phyloP scores from a whole-genome alignment of 2,113 vertebrate genomes.

The Odocoileus virginianus region DNA sequence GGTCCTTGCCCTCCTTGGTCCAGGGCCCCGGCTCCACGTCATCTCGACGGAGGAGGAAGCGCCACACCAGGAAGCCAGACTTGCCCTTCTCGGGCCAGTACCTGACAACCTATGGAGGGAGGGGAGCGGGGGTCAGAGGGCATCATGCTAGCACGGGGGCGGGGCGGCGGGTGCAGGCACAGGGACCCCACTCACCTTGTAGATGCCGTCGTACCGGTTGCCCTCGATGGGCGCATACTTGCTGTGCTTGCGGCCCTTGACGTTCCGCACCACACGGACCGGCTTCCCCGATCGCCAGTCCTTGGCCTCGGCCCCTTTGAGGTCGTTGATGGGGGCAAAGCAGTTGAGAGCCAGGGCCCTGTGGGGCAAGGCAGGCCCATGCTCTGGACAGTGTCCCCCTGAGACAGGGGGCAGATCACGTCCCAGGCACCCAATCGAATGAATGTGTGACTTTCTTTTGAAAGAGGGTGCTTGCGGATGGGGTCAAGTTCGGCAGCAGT shows the following conservation, averaged over 20 bases:
- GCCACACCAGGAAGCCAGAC: conserved; percentile 96
- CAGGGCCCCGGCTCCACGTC: conserved; percentile 95
- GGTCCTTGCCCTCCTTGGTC: conserved; percentile 95
- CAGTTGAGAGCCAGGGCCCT: conserved; percentile 97
- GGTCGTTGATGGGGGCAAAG: conserved; percentile 90
- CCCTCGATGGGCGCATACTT: conserved; percentile 93
- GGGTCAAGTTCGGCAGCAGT: background rate
- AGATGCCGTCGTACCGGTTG: conserved; percentile 97
- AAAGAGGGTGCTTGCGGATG: background rate
- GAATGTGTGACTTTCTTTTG: background rate
- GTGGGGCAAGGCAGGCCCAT: background rate
- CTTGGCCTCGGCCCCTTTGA: conserved; percentile 90
- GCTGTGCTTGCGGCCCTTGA: conserved; percentile 94
- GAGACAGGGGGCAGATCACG: background rate
- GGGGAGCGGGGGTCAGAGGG: background rate
- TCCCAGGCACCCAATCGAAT: no score
- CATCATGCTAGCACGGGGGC: background rate
- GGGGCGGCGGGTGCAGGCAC: rapidly evolving
- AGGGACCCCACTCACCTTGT: conserved; percentile 82
- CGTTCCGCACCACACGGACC: conserved; percentile 92
- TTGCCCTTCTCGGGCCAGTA: conserved; percentile 98
- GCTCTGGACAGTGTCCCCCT: background rate
- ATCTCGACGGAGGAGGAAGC: conserved; percentile 92
- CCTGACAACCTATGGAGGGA: conserved; percentile 86
- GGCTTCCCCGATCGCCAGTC: conserved; percentile 96